A percentile compares a stretch with the other conserved stretches of the same genome.
Conservation (phyloP, 2,888 invertebrate genomes). For the Drosophila multiciliata region DNA sequence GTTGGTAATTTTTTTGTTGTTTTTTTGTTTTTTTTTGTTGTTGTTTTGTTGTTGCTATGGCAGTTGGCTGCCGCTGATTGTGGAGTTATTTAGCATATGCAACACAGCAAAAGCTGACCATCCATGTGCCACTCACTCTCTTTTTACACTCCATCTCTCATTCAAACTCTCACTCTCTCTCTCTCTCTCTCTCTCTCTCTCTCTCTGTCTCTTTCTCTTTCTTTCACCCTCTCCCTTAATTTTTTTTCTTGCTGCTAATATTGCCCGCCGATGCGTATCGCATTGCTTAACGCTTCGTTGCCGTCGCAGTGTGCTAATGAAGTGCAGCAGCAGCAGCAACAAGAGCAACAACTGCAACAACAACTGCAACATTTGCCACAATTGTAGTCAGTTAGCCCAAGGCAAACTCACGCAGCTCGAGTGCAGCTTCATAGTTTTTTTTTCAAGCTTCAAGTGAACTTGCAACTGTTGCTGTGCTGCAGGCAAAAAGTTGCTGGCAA, state of each 20-base stretch:
- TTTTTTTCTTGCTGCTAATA: slow-evolving; percentile 15
- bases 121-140: slow-evolving; percentile 17
- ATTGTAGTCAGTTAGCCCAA: slow-evolving; percentile 26
- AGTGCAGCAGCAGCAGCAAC: slow-evolving; percentile 58
- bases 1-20: slow-evolving; percentile 49
- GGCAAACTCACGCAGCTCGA: slow-evolving; percentile 32
- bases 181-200: neutral
- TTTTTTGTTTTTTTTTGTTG: slow-evolving; percentile 16
- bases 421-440: slow-evolving; percentile 13
- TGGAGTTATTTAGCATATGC: slow-evolving; percentile 50
- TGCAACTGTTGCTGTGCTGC: slow-evolving; percentile 25
- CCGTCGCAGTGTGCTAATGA: slow-evolving; percentile 68
- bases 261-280: slow-evolving; percentile 67
- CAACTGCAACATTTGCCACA: slow-evolving; percentile 38
- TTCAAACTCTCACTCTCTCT: neutral
- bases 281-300: slow-evolving; percentile 72
- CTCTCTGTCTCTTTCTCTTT: neutral
- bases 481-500: slow-evolving; percentile 18
- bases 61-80: slow-evolving; percentile 21
- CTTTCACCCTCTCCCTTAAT: slow-evolving; percentile 11
- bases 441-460: neutral
- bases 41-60: slow-evolving; percentile 25
- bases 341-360: slow-evolving; percentile 29
- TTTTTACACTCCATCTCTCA: neutral
- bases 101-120: slow-evolving; percentile 28